Conservation (phyloP, 1,140 invertebrate genomes). For the Hycleus phaleratus region DNA sequence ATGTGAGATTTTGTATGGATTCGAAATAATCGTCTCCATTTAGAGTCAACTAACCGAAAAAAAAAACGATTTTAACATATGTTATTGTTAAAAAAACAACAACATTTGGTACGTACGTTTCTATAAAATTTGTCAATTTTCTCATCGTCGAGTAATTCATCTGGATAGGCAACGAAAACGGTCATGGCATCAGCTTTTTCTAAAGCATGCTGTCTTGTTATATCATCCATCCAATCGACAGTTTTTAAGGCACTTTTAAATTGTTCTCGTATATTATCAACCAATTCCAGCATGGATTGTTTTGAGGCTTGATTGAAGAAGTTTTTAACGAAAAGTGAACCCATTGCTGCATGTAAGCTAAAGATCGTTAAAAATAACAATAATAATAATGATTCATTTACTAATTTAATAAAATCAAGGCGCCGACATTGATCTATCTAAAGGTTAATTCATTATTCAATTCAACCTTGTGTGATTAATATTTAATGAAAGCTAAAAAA, state of each 20-base stretch:
- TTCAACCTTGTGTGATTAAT: constrained; percentile 25
- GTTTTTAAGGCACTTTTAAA: constrained; percentile 50
- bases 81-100: background rate
- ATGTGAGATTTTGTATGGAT: constrained; percentile 52
- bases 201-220: constrained; percentile 50
- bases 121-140: constrained; percentile 48
- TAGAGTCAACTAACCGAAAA: constrained; percentile 47
- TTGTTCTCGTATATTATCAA: constrained; percentile 53
- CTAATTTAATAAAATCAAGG: too few relatives aligned
- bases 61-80: background rate
- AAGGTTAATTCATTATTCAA: background rate
- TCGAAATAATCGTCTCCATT: constrained; percentile 46
- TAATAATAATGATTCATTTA: background rate
- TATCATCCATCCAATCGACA: constrained; percentile 63
- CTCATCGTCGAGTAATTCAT: constrained; percentile 49
- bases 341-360: constrained; percentile 48
- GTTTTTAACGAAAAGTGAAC: constrained; percentile 50
- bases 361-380: background rate
- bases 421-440: too few relatives aligned
- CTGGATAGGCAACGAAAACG: constrained; percentile 50
- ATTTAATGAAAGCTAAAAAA: too few relatives aligned
- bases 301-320: constrained; percentile 49
- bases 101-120: constrained; percentile 16
- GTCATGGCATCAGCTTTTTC: constrained; percentile 50
- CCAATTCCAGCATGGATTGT: constrained; percentile 56